Conservation (phyloP, 2,797 vertebrate species). For the Sebastes cheni region DNA sequence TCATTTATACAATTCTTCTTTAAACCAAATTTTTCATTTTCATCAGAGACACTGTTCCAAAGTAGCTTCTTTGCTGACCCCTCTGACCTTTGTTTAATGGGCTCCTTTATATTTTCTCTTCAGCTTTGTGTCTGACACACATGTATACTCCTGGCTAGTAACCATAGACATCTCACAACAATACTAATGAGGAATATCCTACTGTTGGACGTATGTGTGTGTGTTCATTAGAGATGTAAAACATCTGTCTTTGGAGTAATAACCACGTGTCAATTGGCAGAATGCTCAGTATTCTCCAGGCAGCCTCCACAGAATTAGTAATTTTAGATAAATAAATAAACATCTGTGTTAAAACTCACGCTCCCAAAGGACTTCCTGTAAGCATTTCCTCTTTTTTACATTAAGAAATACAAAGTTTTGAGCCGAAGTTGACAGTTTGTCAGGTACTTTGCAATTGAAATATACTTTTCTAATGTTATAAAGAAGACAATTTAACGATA, state of each 20-base stretch:
- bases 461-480: background rate
- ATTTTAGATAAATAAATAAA: background rate
- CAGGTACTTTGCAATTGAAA: background rate
- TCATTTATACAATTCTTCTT: background rate
- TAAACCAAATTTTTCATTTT: background rate
- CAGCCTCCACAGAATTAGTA: background rate
- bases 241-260: background rate
- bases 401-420: background rate
- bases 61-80: background rate
- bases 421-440: background rate
- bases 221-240: background rate
- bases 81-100: constrained; percentile 2
- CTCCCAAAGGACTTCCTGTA: background rate
- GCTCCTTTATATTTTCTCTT: background rate
- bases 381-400: background rate
- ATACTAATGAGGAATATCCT: background rate
- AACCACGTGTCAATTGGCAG: background rate
- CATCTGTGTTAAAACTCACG: background rate
- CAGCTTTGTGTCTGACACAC: constrained; percentile 1
- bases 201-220: background rate
- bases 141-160: background rate
- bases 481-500: background rate
- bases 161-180: background rate
- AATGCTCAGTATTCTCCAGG: background rate
- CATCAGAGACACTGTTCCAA: background rate